Percentiles rank a stretch among this genome's conserved stretches.
These are phyloP conservation scores for Mionectes olivaceus DNA, from an alignment of 2,797 vertebrate species.

Conservation along the genomic window DNA sequence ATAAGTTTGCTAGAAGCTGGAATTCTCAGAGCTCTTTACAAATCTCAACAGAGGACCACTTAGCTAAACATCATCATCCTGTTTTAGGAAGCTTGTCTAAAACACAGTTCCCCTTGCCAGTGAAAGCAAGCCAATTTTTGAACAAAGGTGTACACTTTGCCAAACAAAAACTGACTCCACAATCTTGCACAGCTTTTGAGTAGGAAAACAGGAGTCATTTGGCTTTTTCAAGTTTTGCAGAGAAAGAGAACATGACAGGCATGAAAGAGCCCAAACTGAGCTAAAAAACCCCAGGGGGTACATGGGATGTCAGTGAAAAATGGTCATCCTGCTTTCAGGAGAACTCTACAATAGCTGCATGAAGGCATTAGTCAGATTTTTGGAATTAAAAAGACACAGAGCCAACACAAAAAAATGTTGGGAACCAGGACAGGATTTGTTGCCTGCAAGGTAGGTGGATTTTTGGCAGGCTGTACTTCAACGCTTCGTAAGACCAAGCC, in stretches of 20 bases:
- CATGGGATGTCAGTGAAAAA: neutral
- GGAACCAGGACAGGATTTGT: neutral
- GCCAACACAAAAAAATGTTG: neutral
- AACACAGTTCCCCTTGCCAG: constrained; percentile 10
- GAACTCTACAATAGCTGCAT: neutral
- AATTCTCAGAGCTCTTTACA: constrained; percentile 2
- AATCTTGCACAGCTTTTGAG: constrained; percentile 9
- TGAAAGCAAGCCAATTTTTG: constrained; percentile 40
- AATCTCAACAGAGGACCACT: constrained; percentile 8
- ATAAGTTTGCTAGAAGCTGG: neutral
- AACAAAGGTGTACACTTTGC: constrained; percentile 42
- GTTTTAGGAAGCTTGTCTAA: constrained; percentile 37
- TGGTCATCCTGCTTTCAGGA: neutral
- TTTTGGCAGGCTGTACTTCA: neutral
- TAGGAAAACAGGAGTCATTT: neutral
- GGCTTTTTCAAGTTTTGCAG: neutral
- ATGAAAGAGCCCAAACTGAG: constrained; percentile 4
- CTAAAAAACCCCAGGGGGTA: neutral
- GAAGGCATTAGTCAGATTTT: neutral
- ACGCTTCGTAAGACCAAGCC: neutral
- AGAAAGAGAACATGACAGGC: constrained; percentile 20
- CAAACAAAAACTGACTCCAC: constrained; percentile 20
- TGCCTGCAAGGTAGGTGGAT: neutral
- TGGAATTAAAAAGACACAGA: neutral
- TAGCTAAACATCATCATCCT: constrained; percentile 31